Evolutionary conservation across 2,113 vertebrate genomes (phyloP), one percentile per base, ranked within the genome.

Genomic region (Scomber colias): DNA sequence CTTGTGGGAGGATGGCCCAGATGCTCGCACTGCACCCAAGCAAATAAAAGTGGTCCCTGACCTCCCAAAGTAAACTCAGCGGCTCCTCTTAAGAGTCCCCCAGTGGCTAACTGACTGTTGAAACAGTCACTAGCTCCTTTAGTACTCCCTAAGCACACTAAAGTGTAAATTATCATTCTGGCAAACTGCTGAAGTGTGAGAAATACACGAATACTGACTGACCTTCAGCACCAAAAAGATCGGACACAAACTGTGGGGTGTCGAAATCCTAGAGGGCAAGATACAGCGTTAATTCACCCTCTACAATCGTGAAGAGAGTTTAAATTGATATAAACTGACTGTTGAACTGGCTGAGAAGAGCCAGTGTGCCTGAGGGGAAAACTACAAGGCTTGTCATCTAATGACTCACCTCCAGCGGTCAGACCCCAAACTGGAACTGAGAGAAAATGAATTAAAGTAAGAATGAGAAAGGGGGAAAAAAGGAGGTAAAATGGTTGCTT

Each of bases 31-130:
- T 44, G 35, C 69, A 70, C 70, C 60, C 71, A 51, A 67, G 51
- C 70, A 86, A 86, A 92, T 75, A 83, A 66, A 82, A 73, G 73
- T 44, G 71, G 73, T 88, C 81, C 88, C 79, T 79, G 79, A 81
- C 86, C 83, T 84, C 67, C 70, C 57, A 62, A 65, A 77, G 83
- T 86, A 85, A 90, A 90, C 75, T 66, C 14, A 3, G 27, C 83
- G 59, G 71, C 77, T 90, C 71, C 48, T 63, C 75, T 79, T 49
- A 65, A 78, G 64, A 82, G 61, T 74, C 74, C 77, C 64, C 68
- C 70, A 13, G 51, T 57, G 83, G 77, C 85, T 76, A 46, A 71
- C 35, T 45, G 56, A 55, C 59, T 69, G 74, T 69, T 79, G 81
- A 72, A 82, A 91, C 71, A 82, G 69, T 57, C 30, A 67, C 70